Conservation (phyloP, 2,113 vertebrate genomes). For the Carlito syrichta region DNA sequence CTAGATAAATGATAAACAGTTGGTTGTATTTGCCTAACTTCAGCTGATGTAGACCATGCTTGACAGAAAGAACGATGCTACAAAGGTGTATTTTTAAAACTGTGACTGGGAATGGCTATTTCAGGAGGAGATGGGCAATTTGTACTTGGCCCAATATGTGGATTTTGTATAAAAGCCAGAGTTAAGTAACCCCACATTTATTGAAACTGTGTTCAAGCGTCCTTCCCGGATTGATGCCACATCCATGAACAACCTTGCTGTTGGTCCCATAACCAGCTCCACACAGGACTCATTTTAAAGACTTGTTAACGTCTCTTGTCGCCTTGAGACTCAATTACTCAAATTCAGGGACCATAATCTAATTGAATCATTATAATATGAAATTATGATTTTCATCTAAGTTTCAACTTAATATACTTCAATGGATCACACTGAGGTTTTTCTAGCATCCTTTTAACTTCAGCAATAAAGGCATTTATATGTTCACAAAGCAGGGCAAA, state of each 20-base stretch:
- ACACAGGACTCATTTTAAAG: conserved; percentile 42
- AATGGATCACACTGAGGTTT: conserved; percentile 64
- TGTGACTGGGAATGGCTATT: background rate
- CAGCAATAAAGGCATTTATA: conserved; percentile 39
- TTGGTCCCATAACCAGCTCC: conserved; percentile 30
- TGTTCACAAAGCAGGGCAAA: conserved; percentile 42
- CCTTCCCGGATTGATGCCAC: background rate
- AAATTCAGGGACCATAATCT: background rate
- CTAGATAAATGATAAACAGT: background rate
- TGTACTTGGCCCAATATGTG: background rate
- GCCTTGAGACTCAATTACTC: conserved; percentile 57
- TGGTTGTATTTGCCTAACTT: background rate
- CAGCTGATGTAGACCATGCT: background rate
- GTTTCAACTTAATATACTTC: conserved; percentile 69
- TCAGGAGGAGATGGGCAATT: background rate
- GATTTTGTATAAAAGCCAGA: background rate
- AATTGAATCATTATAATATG: conserved; percentile 63
- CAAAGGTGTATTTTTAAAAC: background rate
- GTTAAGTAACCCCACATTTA: background rate
- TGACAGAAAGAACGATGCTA: background rate
- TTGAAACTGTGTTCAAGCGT: background rate
- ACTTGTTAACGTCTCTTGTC: conserved; percentile 52
- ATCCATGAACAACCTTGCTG: background rate
- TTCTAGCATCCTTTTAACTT: conserved; percentile 58
- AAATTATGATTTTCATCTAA: conserved; percentile 60